Percentiles rank a stretch among this genome's conserved stretches.
Conservation (phyloP, 2,113 vertebrate species). For the Aegotheles bennettii region DNA sequence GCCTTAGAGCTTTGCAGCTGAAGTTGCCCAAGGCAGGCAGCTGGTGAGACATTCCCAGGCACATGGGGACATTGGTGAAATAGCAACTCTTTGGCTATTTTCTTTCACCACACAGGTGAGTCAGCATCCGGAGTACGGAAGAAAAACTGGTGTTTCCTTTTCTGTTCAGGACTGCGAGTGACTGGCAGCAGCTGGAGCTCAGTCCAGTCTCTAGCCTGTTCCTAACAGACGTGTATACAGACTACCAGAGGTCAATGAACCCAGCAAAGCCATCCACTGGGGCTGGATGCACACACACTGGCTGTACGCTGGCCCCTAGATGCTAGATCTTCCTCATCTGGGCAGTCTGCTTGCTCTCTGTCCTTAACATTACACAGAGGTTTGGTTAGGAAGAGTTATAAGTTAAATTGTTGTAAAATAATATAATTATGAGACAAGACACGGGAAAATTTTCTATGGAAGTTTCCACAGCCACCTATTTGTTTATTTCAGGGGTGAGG, state of each 20-base stretch:
- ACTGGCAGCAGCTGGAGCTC: neutral
- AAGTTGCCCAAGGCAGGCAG: neutral
- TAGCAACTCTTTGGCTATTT: slow-evolving; percentile 8
- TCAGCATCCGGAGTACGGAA: slow-evolving; percentile 32
- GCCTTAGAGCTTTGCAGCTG: neutral
- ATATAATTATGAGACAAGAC: neutral
- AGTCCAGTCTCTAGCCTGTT: neutral
- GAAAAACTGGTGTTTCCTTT: slow-evolving; percentile 41
- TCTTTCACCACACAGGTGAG: slow-evolving; percentile 50
- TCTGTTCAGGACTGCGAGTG: slow-evolving; percentile 3
- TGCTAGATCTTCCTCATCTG: neutral
- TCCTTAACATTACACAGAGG: neutral
- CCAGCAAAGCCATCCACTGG: neutral
- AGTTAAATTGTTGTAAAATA: neutral
- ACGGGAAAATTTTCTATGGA: neutral
- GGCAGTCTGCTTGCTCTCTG: neutral
- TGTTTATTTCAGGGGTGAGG: neutral
- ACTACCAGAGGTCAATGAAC: neutral
- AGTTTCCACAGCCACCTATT: neutral
- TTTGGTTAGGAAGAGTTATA: neutral
- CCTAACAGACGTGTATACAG: neutral
- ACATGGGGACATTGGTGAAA: neutral
- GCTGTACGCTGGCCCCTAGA: neutral
- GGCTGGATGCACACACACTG: rapidly evolving
- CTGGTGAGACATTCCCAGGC: neutral